Evolutionary conservation across 1,140 invertebrate species (phyloP), one percentile per base, ranked within the genome.

Genomic region (Lasioglossum baleicum): DNA sequence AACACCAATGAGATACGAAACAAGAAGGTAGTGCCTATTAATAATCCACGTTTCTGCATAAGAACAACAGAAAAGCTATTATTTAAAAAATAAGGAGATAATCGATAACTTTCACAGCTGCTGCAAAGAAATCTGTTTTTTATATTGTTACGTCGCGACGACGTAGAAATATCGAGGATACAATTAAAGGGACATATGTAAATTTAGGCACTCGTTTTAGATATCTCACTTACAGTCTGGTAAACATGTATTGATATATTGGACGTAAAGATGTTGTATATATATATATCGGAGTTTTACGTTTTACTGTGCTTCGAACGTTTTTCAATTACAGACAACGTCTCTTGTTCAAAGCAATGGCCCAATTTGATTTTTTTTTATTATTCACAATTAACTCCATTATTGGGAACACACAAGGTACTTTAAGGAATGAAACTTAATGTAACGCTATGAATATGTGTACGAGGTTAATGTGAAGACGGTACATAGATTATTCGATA

Each of bases 401-500:
- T 22, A 26, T 79, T 72, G 75, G 83, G 80, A 82, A 79, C 51
- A 75, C 68, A 70, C 15, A 20, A 79, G 70, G 31, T 82, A 72
- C 61, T 81, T 71, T 68, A 68, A 75, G 53, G 63, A 63, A 63
- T 53, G 69, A 80, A 56, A 40, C 68, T 61, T 81, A 74, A 13
- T 67, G 15, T 83, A 80, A 81, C 40, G n/a, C 40, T 73, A 73
- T 56, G 60, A 44, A 73, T 84, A 60, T 77, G 61, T 79, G 73
- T 70, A 17, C 51, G 66, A 77, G 58, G 26, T 48, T 77, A 64
- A 53, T 63, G 35, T 63, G 69, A 22, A 81, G 15, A 63, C 8
- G 68, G 42, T 80, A 80, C 1, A 61, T 85, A 85, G 69, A 53
- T 65, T 85, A 71, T 22, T n/a, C 26, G n/a, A 71, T 78, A 71